Percentiles rank a stretch among this genome's conserved stretches.
Conservation (phyloP, 2,797 vertebrate genomes). For the Anas bahamensis region DNA sequence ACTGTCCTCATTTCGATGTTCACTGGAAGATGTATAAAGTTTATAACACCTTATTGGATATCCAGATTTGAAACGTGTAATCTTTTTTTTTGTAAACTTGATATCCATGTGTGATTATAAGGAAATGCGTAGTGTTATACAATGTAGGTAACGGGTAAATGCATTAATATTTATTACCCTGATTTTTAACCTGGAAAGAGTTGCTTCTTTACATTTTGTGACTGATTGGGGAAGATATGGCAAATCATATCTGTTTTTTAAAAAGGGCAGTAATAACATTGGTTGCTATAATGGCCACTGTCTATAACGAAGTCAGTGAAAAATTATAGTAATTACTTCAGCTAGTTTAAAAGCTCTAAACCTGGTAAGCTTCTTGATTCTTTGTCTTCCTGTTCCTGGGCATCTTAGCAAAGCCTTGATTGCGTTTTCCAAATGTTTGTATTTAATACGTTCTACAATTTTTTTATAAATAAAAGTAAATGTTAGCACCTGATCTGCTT, state of each 20-base stretch:
- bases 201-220: constrained; percentile 39
- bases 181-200: constrained; percentile 58
- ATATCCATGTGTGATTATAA: constrained; percentile 43
- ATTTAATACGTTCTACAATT: constrained; percentile 61
- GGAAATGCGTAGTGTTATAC: constrained; percentile 12
- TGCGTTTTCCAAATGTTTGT: constrained; percentile 60
- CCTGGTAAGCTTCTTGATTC: constrained; percentile 47
- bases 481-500: constrained; percentile 19
- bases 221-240: constrained; percentile 40
- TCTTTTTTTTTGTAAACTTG: not conserved
- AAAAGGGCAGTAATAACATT: not conserved
- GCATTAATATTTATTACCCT: constrained; percentile 60
- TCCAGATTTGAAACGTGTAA: constrained; percentile 37
- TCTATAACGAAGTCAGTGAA: constrained; percentile 31
- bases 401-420: constrained; percentile 39
- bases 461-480: constrained; percentile 74
- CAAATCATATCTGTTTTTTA: constrained; percentile 44
- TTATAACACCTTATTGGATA: constrained; percentile 46
- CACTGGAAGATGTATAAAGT: constrained; percentile 58
- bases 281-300: constrained; percentile 24
- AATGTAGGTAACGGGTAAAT: constrained; percentile 42
- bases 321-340: constrained; percentile 32
- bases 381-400: constrained; percentile 63
- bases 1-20: constrained; percentile 48
- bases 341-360: constrained; percentile 37